These are phyloP conservation scores for Cataglyphis livida DNA, from an alignment of 2,888 invertebrate species.

Conservation along the genomic window DNA sequence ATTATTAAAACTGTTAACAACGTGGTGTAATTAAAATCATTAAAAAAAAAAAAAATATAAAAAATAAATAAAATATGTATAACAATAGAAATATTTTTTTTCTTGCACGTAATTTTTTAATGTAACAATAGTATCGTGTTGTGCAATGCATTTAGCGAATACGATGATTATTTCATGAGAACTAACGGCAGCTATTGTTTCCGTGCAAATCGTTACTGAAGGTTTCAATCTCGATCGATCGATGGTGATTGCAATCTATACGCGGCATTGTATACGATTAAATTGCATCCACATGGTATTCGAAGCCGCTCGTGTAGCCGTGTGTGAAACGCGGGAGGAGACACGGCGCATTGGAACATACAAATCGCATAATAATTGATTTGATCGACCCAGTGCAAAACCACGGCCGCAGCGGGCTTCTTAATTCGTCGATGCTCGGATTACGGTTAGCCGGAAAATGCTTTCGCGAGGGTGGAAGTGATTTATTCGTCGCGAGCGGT, in stretches of 20 bases:
- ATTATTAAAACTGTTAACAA: background rate
- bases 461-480: conserved; percentile 70
- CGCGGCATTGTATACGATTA: conserved; percentile 37
- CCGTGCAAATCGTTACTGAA: conserved; percentile 25
- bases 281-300: conserved; percentile 22
- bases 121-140: background rate
- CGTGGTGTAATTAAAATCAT: background rate
- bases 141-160: background rate
- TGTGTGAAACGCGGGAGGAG: conserved; percentile 21
- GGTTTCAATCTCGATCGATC: conserved; percentile 26
- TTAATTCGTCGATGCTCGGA: conserved; percentile 72
- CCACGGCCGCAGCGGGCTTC: conserved; percentile 52
- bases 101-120: background rate
- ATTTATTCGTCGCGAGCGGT: conserved; percentile 81
- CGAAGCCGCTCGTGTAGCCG: background rate
- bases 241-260: conserved; percentile 19
- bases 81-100: background rate
- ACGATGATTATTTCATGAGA: conserved; percentile 31
- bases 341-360: conserved; percentile 35
- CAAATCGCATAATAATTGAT: conserved; percentile 69
- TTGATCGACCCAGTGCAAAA: conserved; percentile 53
- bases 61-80: background rate
- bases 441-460: conserved; percentile 70
- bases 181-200: conserved; percentile 18
- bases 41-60: background rate